These are phyloP conservation scores for Trigoniulus corallinus DNA, from an alignment of 1,140 invertebrate species.

Conservation along the genomic window DNA sequence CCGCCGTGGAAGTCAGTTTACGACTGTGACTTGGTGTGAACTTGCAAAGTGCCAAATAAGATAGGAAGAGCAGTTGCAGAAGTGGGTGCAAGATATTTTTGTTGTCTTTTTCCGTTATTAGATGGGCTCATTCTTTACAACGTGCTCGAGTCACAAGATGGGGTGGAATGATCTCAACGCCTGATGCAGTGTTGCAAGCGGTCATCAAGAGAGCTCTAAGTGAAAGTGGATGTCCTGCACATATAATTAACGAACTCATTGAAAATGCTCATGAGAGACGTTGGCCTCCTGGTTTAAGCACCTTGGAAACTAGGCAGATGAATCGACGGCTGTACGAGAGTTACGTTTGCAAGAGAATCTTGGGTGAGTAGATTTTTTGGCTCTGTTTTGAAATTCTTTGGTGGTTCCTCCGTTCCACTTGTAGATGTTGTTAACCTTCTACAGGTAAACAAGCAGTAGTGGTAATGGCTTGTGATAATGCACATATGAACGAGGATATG, in stretches of 20 bases:
- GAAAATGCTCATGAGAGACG: conserved; percentile 89
- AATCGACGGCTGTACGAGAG: conserved; percentile 83
- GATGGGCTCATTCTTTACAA: conserved; percentile 71
- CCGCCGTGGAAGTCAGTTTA: no score
- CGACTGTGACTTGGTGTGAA: no score
- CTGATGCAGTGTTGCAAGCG: conserved; percentile 75
- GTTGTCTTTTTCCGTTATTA: conserved; percentile 14
- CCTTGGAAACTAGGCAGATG: conserved; percentile 74
- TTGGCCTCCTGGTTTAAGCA: conserved; percentile 82
- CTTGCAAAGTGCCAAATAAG: no score
- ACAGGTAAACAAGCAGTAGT: conserved; percentile 81
- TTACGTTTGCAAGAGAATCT: conserved; percentile 83
- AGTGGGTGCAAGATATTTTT: conserved; percentile 6
- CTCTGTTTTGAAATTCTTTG: neutral
- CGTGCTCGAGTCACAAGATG: conserved; percentile 78
- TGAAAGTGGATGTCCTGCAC: conserved; percentile 78
- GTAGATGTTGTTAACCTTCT: neutral
- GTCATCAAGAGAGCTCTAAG: conserved; percentile 81
- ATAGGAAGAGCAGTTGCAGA: no score
- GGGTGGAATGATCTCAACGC: conserved; percentile 95
- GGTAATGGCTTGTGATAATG: conserved; percentile 84
- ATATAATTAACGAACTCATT: conserved; percentile 87
- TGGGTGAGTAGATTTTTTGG: conserved; percentile 26
- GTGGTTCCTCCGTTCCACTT: neutral
- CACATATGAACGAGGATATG: conserved; percentile 86